Evolutionary conservation across 1,140 invertebrate genomes (phyloP).

Genomic region (Bicyclus anynana): DNA sequence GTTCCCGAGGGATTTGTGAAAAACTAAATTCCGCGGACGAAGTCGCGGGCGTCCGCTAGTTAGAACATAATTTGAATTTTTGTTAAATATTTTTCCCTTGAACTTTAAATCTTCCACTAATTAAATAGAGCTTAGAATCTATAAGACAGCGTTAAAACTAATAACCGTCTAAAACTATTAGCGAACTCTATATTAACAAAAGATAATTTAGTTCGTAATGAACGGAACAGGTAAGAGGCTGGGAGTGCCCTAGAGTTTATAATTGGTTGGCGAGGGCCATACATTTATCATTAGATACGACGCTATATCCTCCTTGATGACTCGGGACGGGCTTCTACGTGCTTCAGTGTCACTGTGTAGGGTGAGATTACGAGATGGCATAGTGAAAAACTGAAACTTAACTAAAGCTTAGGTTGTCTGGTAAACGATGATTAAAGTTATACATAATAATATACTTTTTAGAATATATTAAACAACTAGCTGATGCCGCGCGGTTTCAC

Average conservation of each 20-base stretch:
- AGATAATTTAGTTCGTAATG: conserved; percentile 6
- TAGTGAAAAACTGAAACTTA: not conserved
- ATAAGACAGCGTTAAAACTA: not conserved
- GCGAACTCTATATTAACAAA: not conserved
- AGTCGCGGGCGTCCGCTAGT: too few species aligned
- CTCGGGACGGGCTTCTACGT: conserved; percentile 21
- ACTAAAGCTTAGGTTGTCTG: not conserved
- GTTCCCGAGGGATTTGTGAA: too few species aligned
- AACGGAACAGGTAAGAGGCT: conserved; percentile 7
- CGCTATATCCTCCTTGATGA: conserved; percentile 30
- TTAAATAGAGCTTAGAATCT: not conserved
- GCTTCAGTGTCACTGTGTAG: conserved; percentile 3
- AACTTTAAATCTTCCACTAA: too few species aligned
- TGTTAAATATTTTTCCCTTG: too few species aligned
- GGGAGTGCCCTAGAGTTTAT: conserved; percentile 16
- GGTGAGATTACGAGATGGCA: not conserved
- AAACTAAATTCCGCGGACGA: too few species aligned
- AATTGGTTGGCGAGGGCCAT: conserved; percentile 28
- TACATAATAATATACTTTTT: not conserved
- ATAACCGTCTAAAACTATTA: not conserved
- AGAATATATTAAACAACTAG: too few species aligned
- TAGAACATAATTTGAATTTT: too few species aligned
- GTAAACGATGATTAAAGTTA: not conserved
- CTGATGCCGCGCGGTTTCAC: too few species aligned
- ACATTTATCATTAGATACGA: conserved; percentile 32